These are phyloP conservation scores for Cyrtodaria siliqua DNA, from an alignment of 2,888 invertebrate species.

Conservation along the genomic window DNA sequence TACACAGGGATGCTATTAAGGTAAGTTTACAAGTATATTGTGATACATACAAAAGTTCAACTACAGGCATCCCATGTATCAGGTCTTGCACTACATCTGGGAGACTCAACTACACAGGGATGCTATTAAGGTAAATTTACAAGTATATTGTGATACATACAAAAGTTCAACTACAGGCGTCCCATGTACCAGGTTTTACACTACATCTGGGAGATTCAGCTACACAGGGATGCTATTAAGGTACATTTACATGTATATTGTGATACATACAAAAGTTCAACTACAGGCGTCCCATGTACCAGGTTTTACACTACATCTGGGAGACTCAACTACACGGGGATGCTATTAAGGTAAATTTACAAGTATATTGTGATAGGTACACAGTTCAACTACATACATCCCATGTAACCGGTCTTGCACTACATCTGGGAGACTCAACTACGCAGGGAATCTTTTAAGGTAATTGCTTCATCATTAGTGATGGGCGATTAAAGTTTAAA, in stretches of 20 bases:
- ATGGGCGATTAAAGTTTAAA: too few relatives aligned
- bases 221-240: slow-evolving; percentile 93
- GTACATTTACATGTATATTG: slow-evolving; percentile 67
- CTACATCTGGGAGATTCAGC: slow-evolving; percentile 94
- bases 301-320: slow-evolving; percentile 97
- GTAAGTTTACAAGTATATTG: slow-evolving; percentile 67
- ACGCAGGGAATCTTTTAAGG: slow-evolving; percentile 92
- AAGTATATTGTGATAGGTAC: neutral
- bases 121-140: slow-evolving; percentile 89
- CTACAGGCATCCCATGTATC: slow-evolving; percentile 95
- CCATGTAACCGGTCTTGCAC: slow-evolving; percentile 97
- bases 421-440: slow-evolving; percentile 95
- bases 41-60: neutral
- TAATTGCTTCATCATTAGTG: too few relatives aligned
- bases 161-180: slow-evolving; percentile 87
- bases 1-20: slow-evolving; percentile 93
- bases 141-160: neutral
- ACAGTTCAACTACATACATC: slow-evolving; percentile 88
- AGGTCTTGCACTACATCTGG: slow-evolving; percentile 97
- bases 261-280: neutral
- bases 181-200: slow-evolving; percentile 98
- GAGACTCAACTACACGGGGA: slow-evolving; percentile 92
- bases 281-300: slow-evolving; percentile 95
- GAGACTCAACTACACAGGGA: slow-evolving; percentile 92
- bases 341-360: slow-evolving; percentile 89